These are phyloP conservation scores for Noctua janthe DNA, from an alignment of 2,888 invertebrate species.

Conservation along the genomic window DNA sequence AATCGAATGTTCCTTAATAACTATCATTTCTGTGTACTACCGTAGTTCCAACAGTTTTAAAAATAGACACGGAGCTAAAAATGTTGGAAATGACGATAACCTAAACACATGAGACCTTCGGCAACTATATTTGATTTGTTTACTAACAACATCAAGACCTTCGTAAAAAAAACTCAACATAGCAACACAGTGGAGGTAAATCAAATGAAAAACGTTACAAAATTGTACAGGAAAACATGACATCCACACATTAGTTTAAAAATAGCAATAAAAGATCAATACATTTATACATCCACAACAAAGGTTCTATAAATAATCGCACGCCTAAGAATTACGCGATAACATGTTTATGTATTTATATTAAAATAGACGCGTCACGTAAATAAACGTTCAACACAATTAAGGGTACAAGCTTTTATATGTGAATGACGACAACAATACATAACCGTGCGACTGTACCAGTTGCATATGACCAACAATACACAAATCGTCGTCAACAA, in stretches of 20 bases:
- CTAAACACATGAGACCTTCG: slow-evolving; percentile 22
- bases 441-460: slow-evolving; percentile 60
- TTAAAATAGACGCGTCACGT: slow-evolving; percentile 56
- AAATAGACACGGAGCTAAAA: slow-evolving; percentile 29
- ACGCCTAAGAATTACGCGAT: slow-evolving; percentile 34
- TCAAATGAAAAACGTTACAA: slow-evolving; percentile 1
- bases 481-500: slow-evolving; percentile 62
- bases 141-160: slow-evolving; percentile 40
- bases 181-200: not conserved
- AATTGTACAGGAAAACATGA: slow-evolving; percentile 4
- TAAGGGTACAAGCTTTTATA: slow-evolving; percentile 51
- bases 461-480: slow-evolving; percentile 62
- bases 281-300: slow-evolving; percentile 27
- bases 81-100: slow-evolving; percentile 31
- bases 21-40: slow-evolving; percentile 7
- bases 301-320: slow-evolving; percentile 53
- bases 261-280: slow-evolving; percentile 30
- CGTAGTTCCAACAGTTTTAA: slow-evolving; percentile 1
- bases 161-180: not conserved
- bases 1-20: slow-evolving; percentile 6
- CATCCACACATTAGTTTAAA: slow-evolving; percentile 5
- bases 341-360: slow-evolving; percentile 42
- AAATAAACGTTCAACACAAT: slow-evolving; percentile 53
- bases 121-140: slow-evolving; percentile 27
- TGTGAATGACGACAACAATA: slow-evolving; percentile 50